These are phyloP conservation scores for Drepana falcataria DNA, from an alignment of 2,888 invertebrate genomes.

Conservation along the genomic window DNA sequence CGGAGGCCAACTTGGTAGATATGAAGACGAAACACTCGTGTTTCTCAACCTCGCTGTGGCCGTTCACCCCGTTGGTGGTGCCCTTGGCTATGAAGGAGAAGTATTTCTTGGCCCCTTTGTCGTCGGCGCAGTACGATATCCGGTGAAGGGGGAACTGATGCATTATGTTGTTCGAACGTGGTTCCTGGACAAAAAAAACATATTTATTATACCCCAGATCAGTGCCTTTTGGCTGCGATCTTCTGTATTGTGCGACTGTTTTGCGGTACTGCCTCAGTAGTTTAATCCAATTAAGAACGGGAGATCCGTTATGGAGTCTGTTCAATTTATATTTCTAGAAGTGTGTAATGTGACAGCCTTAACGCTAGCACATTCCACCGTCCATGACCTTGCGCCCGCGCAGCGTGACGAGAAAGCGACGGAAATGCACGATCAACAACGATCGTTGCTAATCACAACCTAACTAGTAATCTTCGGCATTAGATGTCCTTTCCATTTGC, in stretches of 20 bases:
- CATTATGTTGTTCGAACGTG: conserved; percentile 87
- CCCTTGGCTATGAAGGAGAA: conserved; percentile 95
- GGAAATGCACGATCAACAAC: not conserved
- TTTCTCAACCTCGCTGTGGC: conserved; percentile 76
- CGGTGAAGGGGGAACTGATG: conserved; percentile 97
- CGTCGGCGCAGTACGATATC: conserved; percentile 99
- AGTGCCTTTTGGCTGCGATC: too few relatives aligned
- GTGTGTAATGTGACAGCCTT: too few relatives aligned
- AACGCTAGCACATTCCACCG: conserved; percentile 19
- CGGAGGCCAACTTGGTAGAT: conserved; percentile 97
- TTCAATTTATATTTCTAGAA: too few relatives aligned
- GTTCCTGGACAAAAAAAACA: conserved; percentile 76
- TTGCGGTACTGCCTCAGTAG: too few relatives aligned
- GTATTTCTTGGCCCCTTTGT: conserved; percentile 98
- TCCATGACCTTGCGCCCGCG: conserved; percentile 29
- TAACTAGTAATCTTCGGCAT: not conserved
- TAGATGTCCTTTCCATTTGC: too few relatives aligned
- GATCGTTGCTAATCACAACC: not conserved
- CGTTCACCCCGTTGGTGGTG: conserved; percentile 52
- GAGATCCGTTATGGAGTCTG: too few relatives aligned
- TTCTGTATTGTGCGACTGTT: too few relatives aligned
- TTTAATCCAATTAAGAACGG: too few relatives aligned
- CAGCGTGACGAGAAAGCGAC: conserved; percentile 17
- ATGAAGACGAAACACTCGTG: conserved; percentile 99
- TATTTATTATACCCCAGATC: too few relatives aligned